Evolutionary conservation across 2,113 vertebrate genomes (phyloP).

Genomic region (Psilopogon haemacephalus): DNA sequence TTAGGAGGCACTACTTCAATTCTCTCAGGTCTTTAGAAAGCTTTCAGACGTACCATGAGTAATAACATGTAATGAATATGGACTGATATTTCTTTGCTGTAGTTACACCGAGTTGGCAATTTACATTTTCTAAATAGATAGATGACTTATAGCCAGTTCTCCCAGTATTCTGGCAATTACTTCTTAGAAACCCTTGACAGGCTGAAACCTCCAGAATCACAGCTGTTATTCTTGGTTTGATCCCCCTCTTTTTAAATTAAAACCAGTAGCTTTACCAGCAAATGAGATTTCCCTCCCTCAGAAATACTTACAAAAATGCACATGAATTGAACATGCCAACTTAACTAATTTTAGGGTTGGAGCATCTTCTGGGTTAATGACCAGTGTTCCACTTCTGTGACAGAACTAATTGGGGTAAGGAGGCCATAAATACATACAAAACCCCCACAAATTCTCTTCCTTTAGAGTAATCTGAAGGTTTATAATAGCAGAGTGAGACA

Average conservation of each 20-base stretch:
- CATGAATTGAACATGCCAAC: conserved; percentile 40
- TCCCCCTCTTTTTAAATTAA: conserved; percentile 60
- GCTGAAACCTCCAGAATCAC: conserved; percentile 48
- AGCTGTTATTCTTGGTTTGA: conserved; percentile 62
- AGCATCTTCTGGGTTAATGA: conserved; percentile 36
- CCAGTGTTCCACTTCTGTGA: background rate
- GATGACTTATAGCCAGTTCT: conserved; percentile 59
- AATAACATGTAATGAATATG: conserved; percentile 49
- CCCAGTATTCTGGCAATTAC: conserved; percentile 51
- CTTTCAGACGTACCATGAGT: conserved; percentile 57
- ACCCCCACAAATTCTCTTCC: background rate
- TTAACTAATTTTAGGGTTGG: background rate
- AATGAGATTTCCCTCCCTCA: conserved; percentile 17
- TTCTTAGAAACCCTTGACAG: conserved; percentile 60
- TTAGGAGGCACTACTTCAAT: conserved; percentile 60
- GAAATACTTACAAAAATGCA: conserved; percentile 51
- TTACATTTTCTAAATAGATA: conserved; percentile 59
- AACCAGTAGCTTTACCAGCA: conserved; percentile 46
- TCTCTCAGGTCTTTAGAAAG: conserved; percentile 65
- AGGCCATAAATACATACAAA: background rate
- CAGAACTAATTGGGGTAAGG: conserved; percentile 34
- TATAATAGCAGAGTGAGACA: background rate
- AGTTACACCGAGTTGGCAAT: conserved; percentile 44
- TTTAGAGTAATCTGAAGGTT: conserved; percentile 16
- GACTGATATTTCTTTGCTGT: conserved; percentile 46